phyloP scores from a whole-genome alignment of 2,797 vertebrate species.

The Hipposideros larvatus region DNA sequence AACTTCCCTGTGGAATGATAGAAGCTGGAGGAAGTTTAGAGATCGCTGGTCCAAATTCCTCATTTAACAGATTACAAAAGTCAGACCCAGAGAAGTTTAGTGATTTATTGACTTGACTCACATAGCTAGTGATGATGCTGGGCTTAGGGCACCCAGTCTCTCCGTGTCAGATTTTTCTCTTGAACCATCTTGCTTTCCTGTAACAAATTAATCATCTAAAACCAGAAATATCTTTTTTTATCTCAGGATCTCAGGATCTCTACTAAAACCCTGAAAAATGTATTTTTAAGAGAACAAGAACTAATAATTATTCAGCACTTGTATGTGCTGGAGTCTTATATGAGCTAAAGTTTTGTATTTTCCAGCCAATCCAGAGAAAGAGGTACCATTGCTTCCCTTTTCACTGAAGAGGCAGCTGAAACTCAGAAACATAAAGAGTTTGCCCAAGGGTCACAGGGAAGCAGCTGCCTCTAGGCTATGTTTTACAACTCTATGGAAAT shows the following conservation, averaged over 20 bases:
- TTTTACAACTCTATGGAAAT: not conserved
- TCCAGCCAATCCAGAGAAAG: not conserved
- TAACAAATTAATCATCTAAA: slow-evolving; percentile 13
- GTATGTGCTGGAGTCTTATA: not conserved
- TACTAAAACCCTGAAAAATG: not conserved
- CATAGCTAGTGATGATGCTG: not conserved
- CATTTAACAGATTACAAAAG: not conserved
- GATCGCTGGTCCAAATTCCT: not conserved
- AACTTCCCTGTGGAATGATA: not conserved
- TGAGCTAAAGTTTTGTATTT: slow-evolving; percentile 19
- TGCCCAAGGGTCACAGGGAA: not conserved
- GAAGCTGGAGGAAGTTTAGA: not conserved
- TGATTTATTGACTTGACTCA: not conserved
- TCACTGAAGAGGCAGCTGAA: not conserved
- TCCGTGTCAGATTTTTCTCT: not conserved
- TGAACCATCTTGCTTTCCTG: not conserved
- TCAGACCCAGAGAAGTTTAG: not conserved
- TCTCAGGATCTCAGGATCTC: not conserved
- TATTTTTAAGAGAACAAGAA: not conserved
- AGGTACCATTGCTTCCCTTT: not conserved
- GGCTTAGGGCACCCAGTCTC: not conserved
- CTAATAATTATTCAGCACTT: not conserved
- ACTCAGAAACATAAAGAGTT: not conserved
- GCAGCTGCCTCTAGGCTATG: not conserved
- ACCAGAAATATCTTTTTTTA: not conserved